phyloP scores from a whole-genome alignment of 1,140 invertebrate genomes.

The Anthonomus grandis region DNA sequence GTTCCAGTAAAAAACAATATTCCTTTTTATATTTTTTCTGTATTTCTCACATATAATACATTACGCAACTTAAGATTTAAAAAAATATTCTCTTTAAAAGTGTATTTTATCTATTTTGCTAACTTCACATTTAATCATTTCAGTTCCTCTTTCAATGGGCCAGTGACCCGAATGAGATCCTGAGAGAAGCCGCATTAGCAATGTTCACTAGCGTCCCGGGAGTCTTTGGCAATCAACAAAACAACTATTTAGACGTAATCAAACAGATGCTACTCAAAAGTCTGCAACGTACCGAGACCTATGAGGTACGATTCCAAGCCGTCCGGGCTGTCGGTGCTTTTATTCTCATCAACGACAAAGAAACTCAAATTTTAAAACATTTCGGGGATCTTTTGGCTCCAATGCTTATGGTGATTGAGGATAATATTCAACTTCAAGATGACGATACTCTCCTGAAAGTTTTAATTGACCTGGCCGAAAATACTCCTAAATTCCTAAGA shows the following conservation, averaged over 20 bases:
- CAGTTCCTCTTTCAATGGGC: constrained; percentile 92
- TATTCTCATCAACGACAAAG: constrained; percentile 86
- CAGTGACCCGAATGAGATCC: constrained; percentile 70
- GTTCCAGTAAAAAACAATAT: no score
- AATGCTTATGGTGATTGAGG: constrained; percentile 65
- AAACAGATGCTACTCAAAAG: constrained; percentile 90
- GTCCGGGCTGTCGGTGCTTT: constrained; percentile 86
- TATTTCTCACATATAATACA: no score
- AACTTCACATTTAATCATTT: constrained; percentile 19
- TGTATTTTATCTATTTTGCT: no score
- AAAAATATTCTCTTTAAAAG: no score
- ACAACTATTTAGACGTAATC: constrained; percentile 87
- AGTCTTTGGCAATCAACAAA: constrained; percentile 94
- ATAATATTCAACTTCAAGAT: constrained; percentile 77
- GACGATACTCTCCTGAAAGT: constrained; percentile 89
- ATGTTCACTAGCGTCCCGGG: constrained; percentile 95
- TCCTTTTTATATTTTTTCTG: no score
- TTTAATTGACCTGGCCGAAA: constrained; percentile 91
- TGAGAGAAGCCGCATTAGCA: constrained; percentile 91
- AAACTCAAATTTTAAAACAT: constrained; percentile 80
- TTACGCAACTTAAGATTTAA: no score
- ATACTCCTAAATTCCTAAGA: constrained; percentile 87
- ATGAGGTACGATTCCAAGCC: constrained; percentile 75
- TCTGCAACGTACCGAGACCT: constrained; percentile 65
- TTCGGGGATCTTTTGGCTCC: constrained; percentile 81